These are phyloP conservation scores for Sturmia bella DNA, from an alignment of 2,888 invertebrate genomes.

Conservation along the genomic window DNA sequence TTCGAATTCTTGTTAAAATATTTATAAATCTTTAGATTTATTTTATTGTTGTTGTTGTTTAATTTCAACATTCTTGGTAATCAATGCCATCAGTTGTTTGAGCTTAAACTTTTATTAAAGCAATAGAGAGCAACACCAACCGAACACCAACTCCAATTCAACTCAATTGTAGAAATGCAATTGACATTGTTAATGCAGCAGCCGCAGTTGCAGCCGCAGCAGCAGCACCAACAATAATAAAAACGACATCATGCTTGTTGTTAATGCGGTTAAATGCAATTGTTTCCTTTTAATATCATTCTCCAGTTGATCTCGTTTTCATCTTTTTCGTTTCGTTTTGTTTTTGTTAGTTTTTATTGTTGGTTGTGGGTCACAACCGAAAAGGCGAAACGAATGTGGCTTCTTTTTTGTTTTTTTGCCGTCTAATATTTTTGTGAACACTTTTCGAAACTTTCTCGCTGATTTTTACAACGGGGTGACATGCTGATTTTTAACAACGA, in stretches of 20 bases:
- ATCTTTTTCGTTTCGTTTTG: slow-evolving; percentile 4
- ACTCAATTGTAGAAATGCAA: slow-evolving; percentile 14
- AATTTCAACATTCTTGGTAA: slow-evolving; percentile 58
- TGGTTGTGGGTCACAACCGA: slow-evolving; percentile 52
- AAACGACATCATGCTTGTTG: slow-evolving; percentile 43
- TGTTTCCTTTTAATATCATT: slow-evolving; percentile 53
- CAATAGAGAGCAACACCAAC: slow-evolving; percentile 40
- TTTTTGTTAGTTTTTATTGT: slow-evolving; percentile 18
- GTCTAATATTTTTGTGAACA: slow-evolving; percentile 30
- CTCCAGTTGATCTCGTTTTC: slow-evolving; percentile 37
- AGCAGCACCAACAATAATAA: slow-evolving; percentile 3
- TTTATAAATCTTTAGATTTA: slow-evolving; percentile 48
- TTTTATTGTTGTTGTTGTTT: slow-evolving; percentile 47
- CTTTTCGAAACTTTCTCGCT: slow-evolving; percentile 57
- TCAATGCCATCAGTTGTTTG: slow-evolving; percentile 60
- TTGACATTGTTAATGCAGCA: slow-evolving; percentile 24
- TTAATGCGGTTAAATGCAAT: slow-evolving; percentile 56
- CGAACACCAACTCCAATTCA: background rate
- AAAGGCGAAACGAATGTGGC: slow-evolving; percentile 58
- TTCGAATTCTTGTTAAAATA: slow-evolving; percentile 46
- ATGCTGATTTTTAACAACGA: slow-evolving; percentile 61
- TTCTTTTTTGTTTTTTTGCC: too few species aligned
- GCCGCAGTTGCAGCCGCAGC: slow-evolving; percentile 9
- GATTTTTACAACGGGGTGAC: slow-evolving; percentile 61
- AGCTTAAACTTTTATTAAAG: slow-evolving; percentile 60